Percentiles rank a stretch among this genome's conserved stretches.
Evolutionary conservation across 2,888 invertebrate species (phyloP).

Genomic region (Amaurobius ferox): DNA sequence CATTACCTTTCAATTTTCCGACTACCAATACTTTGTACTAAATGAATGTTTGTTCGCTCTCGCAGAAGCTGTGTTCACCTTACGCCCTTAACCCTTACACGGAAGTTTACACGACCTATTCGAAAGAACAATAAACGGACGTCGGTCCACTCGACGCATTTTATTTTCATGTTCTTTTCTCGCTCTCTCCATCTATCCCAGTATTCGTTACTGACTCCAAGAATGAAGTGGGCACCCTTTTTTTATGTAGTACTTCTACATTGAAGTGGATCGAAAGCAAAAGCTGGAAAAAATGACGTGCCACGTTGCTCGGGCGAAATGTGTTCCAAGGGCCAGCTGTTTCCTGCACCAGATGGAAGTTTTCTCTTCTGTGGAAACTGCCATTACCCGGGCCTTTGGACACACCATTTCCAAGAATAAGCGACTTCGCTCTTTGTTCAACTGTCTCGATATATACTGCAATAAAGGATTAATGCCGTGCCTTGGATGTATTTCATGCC

Average conservation of each 20-base stretch:
- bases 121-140: too few relatives aligned
- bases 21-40: too few relatives aligned
- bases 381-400: slow-evolving; percentile 1
- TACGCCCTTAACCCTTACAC: too few relatives aligned
- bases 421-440: neutral
- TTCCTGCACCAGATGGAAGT: slow-evolving; percentile 39
- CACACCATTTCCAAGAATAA: slow-evolving; percentile 1
- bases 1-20: too few relatives aligned
- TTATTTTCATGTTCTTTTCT: neutral
- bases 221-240: neutral
- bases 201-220: neutral
- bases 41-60: too few relatives aligned
- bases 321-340: slow-evolving; percentile 28
- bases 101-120: too few relatives aligned
- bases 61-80: too few relatives aligned
- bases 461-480: neutral
- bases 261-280: neutral
- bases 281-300: neutral
- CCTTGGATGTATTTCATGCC: too few relatives aligned
- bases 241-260: slow-evolving; percentile 4
- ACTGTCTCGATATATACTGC: neutral
- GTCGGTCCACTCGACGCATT: too few relatives aligned
- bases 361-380: slow-evolving; percentile 28
- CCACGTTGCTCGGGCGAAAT: slow-evolving; percentile 13
- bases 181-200: neutral